A percentile compares a stretch with the other conserved stretches of the same genome.
phyloP scores from a whole-genome alignment of 2,797 vertebrate genomes.

The Anniella stebbinsi region DNA sequence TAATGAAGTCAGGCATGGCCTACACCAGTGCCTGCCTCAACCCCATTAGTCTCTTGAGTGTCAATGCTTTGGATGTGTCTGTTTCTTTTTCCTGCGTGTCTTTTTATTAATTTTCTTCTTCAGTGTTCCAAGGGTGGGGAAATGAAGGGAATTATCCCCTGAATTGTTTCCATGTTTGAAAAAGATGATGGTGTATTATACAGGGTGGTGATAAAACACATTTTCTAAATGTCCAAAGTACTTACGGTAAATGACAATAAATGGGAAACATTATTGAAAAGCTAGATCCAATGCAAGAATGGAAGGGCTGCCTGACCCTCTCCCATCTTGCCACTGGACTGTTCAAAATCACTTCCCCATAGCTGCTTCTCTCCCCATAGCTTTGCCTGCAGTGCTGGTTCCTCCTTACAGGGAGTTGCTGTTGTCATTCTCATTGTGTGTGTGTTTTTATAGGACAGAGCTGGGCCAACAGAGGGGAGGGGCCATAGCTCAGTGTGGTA shows the following conservation, averaged over 20 bases:
- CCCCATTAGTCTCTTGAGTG: neutral
- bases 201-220: neutral
- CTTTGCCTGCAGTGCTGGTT: neutral
- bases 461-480: too few relatives aligned
- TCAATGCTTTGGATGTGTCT: neutral
- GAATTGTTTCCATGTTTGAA: neutral
- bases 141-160: neutral
- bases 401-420: neutral
- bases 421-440: neutral
- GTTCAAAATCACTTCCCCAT: too few relatives aligned
- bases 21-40: too few relatives aligned
- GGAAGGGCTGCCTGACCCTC: neutral
- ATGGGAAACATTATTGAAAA: neutral
- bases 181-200: neutral
- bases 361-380: neutral
- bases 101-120: neutral
- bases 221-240: neutral
- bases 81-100: too few relatives aligned
- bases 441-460: neutral
- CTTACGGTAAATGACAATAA: neutral
- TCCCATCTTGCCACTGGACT: neutral
- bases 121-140: neutral
- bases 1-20: neutral
- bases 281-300: neutral
- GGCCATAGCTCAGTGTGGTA: too few relatives aligned